Base-by-base conservation (phyloP, 2,797 vertebrate genomes). In the Babyrousa celebensis region DNA sequence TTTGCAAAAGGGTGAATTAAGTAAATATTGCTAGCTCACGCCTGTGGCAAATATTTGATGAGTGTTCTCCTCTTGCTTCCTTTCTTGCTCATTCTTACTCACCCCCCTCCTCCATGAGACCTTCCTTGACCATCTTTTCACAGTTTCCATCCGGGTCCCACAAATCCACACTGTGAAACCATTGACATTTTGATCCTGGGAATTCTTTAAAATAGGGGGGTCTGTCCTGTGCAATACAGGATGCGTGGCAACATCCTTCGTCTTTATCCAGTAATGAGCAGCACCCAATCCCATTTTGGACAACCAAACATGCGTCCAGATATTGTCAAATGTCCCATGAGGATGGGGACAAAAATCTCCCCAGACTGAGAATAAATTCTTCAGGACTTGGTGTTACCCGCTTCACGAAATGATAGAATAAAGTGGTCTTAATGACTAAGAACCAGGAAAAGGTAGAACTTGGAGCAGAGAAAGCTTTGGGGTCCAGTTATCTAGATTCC, bases 31-130 rank as follows among this genome's bases (percentile, higher is more conserved):
- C 1, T 17, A 52, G 11, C 14, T 70, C 3, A 18, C 14, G 0
- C 77, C 6, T 82, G 70, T 65, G 16, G 17, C 3, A 40, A 71
- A 74, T 1, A 1, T 80, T 56, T 75, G n/a, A 15, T 60, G 10
- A 84, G 8, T 68, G 0, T 5, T 74, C 60, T 48, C 32, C 23
- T 6, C 21, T 18, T 5, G 2, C 15, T 85, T 20, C 15, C 2
- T 54, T 60, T 60, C n/a, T 11, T 12, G 15, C 29, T 32, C 32
- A 3, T 48, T 67, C 11, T 32, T 77, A 70, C 12, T 23, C 25
- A 65, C 15, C 27, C 25, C 3, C 3, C 23, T 5, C 58, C 4
- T 4, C 4, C 27, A 65, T 0, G 5, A 36, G 56, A 9, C 4
- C 4, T 92, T 32, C 14, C 29, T 68, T 23, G 3, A 15, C 20